Conservation (phyloP, 2,888 invertebrate species). For the Quadroppia sp. region DNA sequence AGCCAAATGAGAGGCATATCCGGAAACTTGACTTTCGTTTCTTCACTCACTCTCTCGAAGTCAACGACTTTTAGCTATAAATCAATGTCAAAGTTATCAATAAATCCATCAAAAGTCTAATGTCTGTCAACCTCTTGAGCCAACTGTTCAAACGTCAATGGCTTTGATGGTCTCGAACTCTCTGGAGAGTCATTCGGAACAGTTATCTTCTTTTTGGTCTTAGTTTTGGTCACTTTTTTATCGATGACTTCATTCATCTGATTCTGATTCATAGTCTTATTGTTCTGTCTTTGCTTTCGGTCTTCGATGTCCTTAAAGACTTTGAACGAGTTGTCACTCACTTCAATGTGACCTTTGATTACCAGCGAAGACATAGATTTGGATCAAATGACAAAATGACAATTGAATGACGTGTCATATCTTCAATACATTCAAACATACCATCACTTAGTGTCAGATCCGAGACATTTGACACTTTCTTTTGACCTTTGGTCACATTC, state of each 20-base stretch:
- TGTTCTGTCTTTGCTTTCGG: constrained; percentile 37
- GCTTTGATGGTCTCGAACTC: background rate
- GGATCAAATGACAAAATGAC: too few species aligned
- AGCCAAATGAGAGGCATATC: constrained; percentile 53
- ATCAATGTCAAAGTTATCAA: constrained; percentile 24
- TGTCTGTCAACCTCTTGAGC: constrained; percentile 30
- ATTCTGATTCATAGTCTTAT: constrained; percentile 16
- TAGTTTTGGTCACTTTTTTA: background rate
- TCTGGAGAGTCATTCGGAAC: background rate
- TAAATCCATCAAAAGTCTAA: too few species aligned
- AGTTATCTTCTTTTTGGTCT: constrained; percentile 16
- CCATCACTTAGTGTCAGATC: background rate
- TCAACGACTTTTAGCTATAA: constrained; percentile 51
- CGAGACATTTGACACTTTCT: background rate
- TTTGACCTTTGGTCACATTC: background rate
- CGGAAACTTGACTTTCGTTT: constrained; percentile 51
- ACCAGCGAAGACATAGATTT: background rate
- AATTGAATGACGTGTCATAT: constrained; percentile 31
- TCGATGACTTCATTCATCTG: background rate
- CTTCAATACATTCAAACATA: background rate
- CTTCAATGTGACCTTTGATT: constrained; percentile 43
- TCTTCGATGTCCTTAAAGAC: constrained; percentile 44
- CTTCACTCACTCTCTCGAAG: constrained; percentile 50
- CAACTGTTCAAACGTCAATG: constrained; percentile 4
- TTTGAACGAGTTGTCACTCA: constrained; percentile 42